Percentiles rank a stretch among this genome's conserved stretches.
Evolutionary conservation across 2,113 vertebrate species (phyloP).

Genomic region (Gulo gulo): DNA sequence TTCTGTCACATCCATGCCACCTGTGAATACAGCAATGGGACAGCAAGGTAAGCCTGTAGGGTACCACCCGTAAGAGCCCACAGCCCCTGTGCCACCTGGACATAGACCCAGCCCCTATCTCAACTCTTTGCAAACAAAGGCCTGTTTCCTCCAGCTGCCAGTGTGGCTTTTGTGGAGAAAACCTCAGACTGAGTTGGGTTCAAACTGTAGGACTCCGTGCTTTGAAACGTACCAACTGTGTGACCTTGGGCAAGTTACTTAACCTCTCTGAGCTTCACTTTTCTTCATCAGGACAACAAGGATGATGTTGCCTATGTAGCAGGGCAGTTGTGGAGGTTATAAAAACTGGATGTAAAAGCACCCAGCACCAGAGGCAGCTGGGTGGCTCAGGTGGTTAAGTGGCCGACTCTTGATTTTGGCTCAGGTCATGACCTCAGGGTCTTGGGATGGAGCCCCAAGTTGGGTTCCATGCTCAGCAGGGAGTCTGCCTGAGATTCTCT

Average conservation of each 20-base stretch:
- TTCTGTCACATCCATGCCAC: slow-evolving; percentile 90
- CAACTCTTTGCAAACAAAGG: background rate
- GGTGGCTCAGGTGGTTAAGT: background rate
- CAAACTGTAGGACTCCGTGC: background rate
- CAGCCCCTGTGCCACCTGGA: background rate
- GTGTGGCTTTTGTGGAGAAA: background rate
- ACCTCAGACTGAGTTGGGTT: background rate
- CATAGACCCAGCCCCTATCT: background rate
- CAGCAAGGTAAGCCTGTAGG: slow-evolving; percentile 81
- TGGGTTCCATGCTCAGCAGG: too few species aligned
- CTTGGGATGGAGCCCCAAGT: background rate
- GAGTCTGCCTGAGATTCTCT: background rate
- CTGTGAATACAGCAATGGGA: slow-evolving; percentile 85
- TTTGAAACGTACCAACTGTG: background rate
- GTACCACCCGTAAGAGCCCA: rapidly evolving
- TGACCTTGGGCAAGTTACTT: background rate
- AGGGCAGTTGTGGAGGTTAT: background rate
- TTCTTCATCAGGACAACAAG: background rate
- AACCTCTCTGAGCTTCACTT: slow-evolving; percentile 3
- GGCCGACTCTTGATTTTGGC: background rate
- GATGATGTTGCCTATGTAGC: background rate
- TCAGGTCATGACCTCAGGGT: background rate
- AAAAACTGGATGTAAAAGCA: background rate
- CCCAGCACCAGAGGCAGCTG: background rate
- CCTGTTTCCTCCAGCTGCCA: background rate